Conservation (phyloP, 2,113 vertebrate species). For the Isurus oxyrinchus region DNA sequence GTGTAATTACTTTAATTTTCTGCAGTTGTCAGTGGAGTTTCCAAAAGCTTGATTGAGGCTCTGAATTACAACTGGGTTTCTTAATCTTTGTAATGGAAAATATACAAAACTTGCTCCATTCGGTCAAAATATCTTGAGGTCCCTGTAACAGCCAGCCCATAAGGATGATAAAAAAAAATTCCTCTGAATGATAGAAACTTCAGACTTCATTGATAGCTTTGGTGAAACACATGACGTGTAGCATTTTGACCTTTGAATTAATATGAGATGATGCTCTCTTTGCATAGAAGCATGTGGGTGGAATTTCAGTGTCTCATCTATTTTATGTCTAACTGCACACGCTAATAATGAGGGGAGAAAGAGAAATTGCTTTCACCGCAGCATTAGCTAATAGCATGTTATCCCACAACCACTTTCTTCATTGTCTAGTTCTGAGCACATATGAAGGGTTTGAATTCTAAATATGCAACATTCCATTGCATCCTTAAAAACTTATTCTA, state of each 20-base stretch:
- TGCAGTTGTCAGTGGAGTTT: conserved; percentile 69
- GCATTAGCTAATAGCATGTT: background rate
- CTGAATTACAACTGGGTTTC: conserved; percentile 50
- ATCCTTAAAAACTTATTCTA: background rate
- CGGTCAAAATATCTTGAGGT: conserved; percentile 70
- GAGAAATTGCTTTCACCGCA: background rate
- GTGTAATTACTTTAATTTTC: conserved; percentile 72
- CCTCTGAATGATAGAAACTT: conserved; percentile 67
- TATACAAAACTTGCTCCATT: conserved; percentile 65
- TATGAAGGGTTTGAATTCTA: background rate
- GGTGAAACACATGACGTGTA: background rate
- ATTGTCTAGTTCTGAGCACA: background rate
- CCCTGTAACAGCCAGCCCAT: conserved; percentile 68
- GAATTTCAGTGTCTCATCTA: background rate
- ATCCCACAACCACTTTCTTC: background rate
- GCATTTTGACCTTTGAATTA: conserved; percentile 21
- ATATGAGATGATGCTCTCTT: background rate
- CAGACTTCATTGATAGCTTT: conserved; percentile 40
- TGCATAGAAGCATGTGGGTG: background rate
- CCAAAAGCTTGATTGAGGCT: conserved; percentile 72
- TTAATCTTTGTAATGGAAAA: conserved; percentile 62
- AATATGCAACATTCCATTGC: background rate
- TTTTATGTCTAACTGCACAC: background rate
- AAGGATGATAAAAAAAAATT: conserved; percentile 55
- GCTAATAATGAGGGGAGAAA: background rate